phyloP scores from a whole-genome alignment of 2,113 vertebrate genomes.

The Raphicerus campestris region DNA sequence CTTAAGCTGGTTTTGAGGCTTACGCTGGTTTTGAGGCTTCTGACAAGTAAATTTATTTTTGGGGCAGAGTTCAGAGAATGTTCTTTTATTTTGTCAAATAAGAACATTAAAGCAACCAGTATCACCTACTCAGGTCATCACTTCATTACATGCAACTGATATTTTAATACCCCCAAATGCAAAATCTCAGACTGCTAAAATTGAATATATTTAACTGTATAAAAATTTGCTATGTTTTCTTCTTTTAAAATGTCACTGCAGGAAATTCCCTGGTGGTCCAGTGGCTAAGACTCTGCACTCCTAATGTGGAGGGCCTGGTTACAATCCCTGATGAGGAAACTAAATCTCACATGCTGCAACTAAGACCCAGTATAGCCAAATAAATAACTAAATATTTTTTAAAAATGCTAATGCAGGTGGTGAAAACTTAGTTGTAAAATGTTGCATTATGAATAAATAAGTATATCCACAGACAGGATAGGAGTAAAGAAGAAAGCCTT shows the following conservation, averaged over 20 bases:
- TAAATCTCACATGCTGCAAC: background rate
- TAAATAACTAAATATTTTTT: background rate
- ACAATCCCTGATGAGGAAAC: background rate
- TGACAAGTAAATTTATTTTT: background rate
- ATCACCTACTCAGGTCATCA: background rate
- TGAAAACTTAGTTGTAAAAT: background rate
- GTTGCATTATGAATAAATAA: background rate
- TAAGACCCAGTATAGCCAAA: background rate
- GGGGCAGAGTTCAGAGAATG: background rate
- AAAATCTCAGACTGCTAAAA: background rate
- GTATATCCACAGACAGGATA: background rate
- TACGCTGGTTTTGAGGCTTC: background rate
- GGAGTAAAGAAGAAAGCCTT: background rate
- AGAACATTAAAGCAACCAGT: background rate
- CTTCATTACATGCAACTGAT: background rate
- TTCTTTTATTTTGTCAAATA: slow-evolving; percentile 21
- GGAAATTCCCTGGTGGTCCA: background rate
- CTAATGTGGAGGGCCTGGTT: background rate
- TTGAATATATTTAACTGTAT: background rate
- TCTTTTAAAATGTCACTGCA: background rate
- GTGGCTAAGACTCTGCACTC: background rate
- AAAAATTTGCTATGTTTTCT: background rate
- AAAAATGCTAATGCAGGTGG: background rate
- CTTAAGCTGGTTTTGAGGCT: background rate
- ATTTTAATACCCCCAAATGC: background rate